Evolutionary conservation across 1,140 invertebrate genomes (phyloP).

Genomic region (Penaeus indicus): DNA sequence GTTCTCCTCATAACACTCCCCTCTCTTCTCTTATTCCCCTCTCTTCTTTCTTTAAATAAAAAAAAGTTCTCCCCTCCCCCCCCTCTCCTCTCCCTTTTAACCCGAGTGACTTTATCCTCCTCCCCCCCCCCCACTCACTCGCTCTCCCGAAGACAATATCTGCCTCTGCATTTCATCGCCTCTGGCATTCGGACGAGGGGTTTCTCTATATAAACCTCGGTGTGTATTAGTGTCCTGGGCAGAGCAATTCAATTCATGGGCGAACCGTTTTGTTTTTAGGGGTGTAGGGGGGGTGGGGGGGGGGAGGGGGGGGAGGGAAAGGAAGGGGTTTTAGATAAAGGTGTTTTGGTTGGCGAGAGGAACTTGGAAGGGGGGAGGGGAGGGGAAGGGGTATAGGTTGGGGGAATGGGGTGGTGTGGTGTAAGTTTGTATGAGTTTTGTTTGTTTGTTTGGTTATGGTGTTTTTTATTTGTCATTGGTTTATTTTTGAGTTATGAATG

Average conservation of each 20-base stretch:
- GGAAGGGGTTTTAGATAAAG: background rate
- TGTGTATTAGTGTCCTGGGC: too few relatives aligned
- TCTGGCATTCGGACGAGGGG: too few relatives aligned
- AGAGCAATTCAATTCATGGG: too few relatives aligned
- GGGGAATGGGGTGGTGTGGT: background rate
- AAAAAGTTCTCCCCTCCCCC: background rate
- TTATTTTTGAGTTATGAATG: too few relatives aligned
- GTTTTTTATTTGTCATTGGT: too few relatives aligned
- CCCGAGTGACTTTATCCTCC: background rate
- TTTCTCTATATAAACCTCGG: too few relatives aligned
- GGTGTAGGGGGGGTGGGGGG: background rate
- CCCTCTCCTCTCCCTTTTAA: background rate
- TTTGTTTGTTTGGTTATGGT: slow-evolving; percentile 11
- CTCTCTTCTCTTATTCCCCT: background rate
- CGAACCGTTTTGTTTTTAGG: too few relatives aligned
- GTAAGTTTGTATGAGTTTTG: background rate
- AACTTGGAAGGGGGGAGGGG: background rate
- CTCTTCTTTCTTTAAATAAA: background rate
- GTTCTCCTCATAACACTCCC: too few relatives aligned
- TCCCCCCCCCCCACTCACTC: background rate
- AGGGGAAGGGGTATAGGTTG: background rate
- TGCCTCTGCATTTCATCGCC: too few relatives aligned
- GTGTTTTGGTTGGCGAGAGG: background rate
- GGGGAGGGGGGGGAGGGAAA: background rate
- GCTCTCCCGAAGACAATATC: background rate